Evolutionary conservation across 2,888 invertebrate genomes (phyloP), one percentile per base, ranked within the genome.

Genomic region (Epiblema foenella): DNA sequence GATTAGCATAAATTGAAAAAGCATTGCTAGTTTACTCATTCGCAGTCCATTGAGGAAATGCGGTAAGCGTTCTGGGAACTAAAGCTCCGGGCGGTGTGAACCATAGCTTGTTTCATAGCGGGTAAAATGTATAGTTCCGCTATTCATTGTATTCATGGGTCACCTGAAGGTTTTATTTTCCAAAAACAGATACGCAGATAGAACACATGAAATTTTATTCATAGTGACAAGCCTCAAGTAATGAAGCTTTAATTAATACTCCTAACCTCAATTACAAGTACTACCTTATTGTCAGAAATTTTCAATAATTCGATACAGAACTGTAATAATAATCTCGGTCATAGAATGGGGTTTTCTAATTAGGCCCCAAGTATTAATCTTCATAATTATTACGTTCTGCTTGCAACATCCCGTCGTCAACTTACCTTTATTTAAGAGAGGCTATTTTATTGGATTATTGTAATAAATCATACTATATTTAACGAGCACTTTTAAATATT

Each of bases 341-440:
- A 79, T 81, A 75, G 78, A 68, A 77, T 77, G 68, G 66, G 60
- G 51, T 76, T 72, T 86, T 79, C 80, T 87, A 89, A 85, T 63
- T 85, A 77, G 67, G 68, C 54, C 42, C 74, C 73, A 78, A 82
- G 33, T 86, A 85, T 88, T 85, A 82, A 83, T 83, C 84, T 84
- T 81, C 82, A 83, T 89, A 89, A 89, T 89, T 87, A 46, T n/a
- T 59, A 89, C 88, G 82, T 89, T 89, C 88, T 89, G 88, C 86
- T 89, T 86, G 87, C 85, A 83, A 87, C 83, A 87, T 86, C 88
- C 85, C 79, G 81, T 81, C 82, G 83, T 83, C 83, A 80, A 83
- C 83, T 81, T 77, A 76, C 79, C 80, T 78, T 83, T 83, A 42
- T 3, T 2, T 15, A 7, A 12, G 20, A 42, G 1, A 42, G 15